Evolutionary conservation across 2,113 vertebrate species (phyloP).

Genomic region (Meleagris gallopavo): DNA sequence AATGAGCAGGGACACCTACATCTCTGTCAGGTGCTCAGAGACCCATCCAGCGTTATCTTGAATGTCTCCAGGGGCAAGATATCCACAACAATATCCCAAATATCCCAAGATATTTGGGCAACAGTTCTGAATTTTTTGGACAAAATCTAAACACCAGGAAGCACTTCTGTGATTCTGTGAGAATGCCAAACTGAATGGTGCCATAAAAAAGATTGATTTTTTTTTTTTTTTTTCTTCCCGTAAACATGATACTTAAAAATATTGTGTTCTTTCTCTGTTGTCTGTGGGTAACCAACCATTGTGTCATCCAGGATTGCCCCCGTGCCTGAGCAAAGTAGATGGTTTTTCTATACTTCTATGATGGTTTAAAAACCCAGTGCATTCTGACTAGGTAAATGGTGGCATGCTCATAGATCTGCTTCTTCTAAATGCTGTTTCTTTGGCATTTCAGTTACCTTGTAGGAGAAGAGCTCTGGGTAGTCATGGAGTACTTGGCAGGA

Average conservation of each 20-base stretch:
- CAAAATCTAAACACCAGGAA: background rate
- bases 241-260: background rate
- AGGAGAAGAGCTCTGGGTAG: constrained; percentile 98
- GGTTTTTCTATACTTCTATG: background rate
- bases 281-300: accelerated
- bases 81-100: too few relatives aligned
- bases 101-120: too few relatives aligned
- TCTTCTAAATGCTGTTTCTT: background rate
- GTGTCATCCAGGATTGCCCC: background rate
- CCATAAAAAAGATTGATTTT: background rate
- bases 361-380: background rate
- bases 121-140: background rate
- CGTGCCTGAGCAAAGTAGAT: background rate
- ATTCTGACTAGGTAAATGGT: background rate
- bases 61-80: too few relatives aligned
- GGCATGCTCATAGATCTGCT: background rate
- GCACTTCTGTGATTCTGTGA: background rate
- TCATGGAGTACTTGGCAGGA: constrained; percentile 98
- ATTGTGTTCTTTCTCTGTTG: background rate
- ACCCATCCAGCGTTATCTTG: too few relatives aligned
- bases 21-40: too few relatives aligned
- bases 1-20: too few relatives aligned
- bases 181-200: background rate
- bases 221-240: background rate
- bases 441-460: constrained; percentile 89